Percentiles rank a stretch among this genome's conserved stretches.
Evolutionary conservation across 2,888 invertebrate species (phyloP).

Genomic region (Baronia brevicornis): DNA sequence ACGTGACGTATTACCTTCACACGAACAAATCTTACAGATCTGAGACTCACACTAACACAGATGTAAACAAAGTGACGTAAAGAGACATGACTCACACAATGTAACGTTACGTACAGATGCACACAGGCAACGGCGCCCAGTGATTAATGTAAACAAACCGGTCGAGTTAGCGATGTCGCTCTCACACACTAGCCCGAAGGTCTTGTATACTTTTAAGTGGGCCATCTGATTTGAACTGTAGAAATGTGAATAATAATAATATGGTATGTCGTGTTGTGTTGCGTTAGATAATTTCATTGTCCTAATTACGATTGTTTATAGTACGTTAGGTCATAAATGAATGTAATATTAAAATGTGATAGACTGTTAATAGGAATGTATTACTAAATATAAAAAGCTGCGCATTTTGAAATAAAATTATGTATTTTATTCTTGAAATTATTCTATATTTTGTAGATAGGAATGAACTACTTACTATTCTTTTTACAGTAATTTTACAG

Average conservation of each 20-base stretch:
- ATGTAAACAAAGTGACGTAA: slow-evolving; percentile 72
- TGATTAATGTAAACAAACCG: slow-evolving; percentile 72
- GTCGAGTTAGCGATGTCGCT: slow-evolving; percentile 43
- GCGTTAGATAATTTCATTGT: slow-evolving; percentile 12
- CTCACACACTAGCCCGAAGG: no score
- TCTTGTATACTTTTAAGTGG: slow-evolving; percentile 39
- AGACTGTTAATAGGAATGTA: no score
- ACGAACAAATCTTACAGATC: slow-evolving; percentile 26
- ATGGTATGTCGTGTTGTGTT: slow-evolving; percentile 9
- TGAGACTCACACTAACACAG: slow-evolving; percentile 27
- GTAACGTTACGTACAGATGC: slow-evolving; percentile 26
- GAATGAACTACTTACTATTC: no score
- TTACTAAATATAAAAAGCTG: no score
- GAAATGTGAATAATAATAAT: slow-evolving; percentile 17
- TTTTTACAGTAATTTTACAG: no score
- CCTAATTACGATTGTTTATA: slow-evolving; percentile 8
- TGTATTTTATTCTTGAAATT: no score
- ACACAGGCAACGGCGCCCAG: slow-evolving; percentile 38
- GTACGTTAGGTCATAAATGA: no score
- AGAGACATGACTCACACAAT: slow-evolving; percentile 56
- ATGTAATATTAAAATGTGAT: slow-evolving; percentile 9
- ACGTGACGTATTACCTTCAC: slow-evolving; percentile 46
- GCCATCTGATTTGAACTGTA: slow-evolving; percentile 51
- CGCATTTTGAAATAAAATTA: no score
- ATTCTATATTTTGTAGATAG: no score